phyloP scores from a whole-genome alignment of 1,140 invertebrate species.

The Medauroidea extradentata region DNA sequence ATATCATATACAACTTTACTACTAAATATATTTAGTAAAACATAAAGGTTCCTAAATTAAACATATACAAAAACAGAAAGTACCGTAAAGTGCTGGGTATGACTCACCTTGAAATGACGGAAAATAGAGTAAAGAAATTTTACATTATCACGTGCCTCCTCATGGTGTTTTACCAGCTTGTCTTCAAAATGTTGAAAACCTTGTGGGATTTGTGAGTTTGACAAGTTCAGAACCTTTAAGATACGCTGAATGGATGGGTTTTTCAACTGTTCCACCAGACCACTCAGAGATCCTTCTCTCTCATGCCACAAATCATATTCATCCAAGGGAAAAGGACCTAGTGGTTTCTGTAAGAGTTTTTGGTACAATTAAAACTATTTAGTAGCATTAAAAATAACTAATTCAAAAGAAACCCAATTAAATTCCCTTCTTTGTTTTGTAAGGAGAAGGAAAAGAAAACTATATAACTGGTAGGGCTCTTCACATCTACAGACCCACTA shows the following conservation, averaged over 20 bases:
- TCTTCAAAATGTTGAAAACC: slow-evolving; percentile 50
- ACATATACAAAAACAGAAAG: neutral
- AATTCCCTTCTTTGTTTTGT: too few species aligned
- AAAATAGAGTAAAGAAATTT: slow-evolving; percentile 77
- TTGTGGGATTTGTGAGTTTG: slow-evolving; percentile 44
- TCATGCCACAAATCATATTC: slow-evolving; percentile 82
- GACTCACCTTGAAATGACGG: slow-evolving; percentile 68
- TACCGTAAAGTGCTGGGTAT: too few species aligned
- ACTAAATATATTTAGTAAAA: neutral
- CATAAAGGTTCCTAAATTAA: neutral
- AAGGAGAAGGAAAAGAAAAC: too few species aligned
- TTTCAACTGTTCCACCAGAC: slow-evolving; percentile 76
- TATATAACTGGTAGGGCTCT: too few species aligned
- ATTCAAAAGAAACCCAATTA: too few species aligned
- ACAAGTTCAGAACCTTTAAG: slow-evolving; percentile 48
- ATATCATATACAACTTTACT: neutral
- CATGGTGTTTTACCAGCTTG: slow-evolving; percentile 62
- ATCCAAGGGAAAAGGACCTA: slow-evolving; percentile 68
- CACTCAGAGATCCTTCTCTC: slow-evolving; percentile 65
- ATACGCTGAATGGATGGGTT: slow-evolving; percentile 60
- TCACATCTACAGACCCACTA: too few species aligned
- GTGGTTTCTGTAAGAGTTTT: slow-evolving; percentile 41
- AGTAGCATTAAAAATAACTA: too few species aligned
- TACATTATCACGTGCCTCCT: slow-evolving; percentile 78
- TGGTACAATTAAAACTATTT: too few species aligned